These are phyloP conservation scores for Gymnogyps californianus DNA, from an alignment of 2,113 vertebrate genomes.

Conservation along the genomic window DNA sequence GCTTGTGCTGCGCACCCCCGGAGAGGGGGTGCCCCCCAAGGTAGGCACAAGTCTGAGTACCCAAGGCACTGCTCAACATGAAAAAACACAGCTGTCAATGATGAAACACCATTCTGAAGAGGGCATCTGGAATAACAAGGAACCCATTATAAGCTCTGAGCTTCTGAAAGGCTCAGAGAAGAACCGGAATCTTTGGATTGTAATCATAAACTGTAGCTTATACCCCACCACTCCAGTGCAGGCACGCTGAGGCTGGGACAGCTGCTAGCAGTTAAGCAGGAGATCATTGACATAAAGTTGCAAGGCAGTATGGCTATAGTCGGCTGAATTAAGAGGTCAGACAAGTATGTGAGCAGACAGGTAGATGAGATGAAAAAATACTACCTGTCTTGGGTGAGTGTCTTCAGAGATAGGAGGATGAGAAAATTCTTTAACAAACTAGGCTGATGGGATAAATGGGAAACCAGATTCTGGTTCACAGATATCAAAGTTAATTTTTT, in stretches of 20 bases:
- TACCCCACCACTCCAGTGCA: not conserved
- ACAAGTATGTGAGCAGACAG: not conserved
- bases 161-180: not conserved
- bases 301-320: not conserved
- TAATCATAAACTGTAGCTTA: not conserved
- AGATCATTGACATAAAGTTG: not conserved
- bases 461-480: not conserved
- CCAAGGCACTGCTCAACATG: not conserved
- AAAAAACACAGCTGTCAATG: not conserved
- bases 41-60: not conserved
- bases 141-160: not conserved
- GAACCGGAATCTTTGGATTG: not conserved
- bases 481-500: not conserved
- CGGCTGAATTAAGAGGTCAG: not conserved
- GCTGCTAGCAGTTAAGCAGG: not conserved
- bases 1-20: not conserved
- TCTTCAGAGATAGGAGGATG: not conserved
- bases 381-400: not conserved
- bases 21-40: fast-evolving
- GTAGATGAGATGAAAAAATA: not conserved
- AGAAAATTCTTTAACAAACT: not conserved
- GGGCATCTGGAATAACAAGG: not conserved
- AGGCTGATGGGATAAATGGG: not conserved
- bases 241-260: not conserved
- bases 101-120: not conserved